phyloP scores from a whole-genome alignment of 2,113 vertebrate genomes.

The cattle (Bos taurus) region ARS-UCD2.0 NC_037335.1:41175001-41175500 shows the following conservation, averaged over 20 bases:
- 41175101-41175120: background rate
- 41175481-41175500: background rate
- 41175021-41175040: background rate
- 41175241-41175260: background rate
- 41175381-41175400: conserved; percentile 6
- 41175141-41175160: background rate
- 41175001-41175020: background rate
- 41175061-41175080: background rate
- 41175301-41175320: background rate
- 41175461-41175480: background rate
- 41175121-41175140: background rate
- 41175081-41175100: background rate
- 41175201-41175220: background rate
- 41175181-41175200: background rate
- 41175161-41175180: background rate
- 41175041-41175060: background rate
- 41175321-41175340: background rate
- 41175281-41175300: background rate
- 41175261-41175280: background rate
- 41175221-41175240: background rate
- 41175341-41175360: background rate
- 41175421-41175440: background rate
- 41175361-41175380: background rate
- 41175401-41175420: background rate
- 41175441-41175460: background rate